Conservation (phyloP, 2,888 invertebrate genomes). For the Philaethria dido region DNA sequence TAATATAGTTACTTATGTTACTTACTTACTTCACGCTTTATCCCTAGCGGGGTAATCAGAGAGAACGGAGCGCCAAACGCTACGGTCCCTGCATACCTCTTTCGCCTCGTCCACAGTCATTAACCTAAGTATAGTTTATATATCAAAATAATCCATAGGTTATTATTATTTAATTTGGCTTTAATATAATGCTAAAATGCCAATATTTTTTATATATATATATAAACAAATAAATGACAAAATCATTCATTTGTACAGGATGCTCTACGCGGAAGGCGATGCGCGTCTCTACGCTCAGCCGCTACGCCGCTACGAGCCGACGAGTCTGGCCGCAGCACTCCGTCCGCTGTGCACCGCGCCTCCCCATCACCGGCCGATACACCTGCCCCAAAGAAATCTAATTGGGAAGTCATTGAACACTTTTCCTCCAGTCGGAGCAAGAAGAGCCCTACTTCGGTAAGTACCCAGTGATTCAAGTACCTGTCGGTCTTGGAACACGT, state of each 20-base stretch:
- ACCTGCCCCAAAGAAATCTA: constrained; percentile 89
- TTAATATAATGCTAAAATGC: too few relatives aligned
- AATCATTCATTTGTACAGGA: constrained; percentile 73
- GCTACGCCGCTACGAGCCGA: constrained; percentile 61
- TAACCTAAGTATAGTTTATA: too few relatives aligned
- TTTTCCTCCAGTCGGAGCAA: constrained; percentile 86
- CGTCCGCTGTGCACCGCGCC: constrained; percentile 67
- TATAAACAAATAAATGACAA: neutral
- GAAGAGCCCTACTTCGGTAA: constrained; percentile 79
- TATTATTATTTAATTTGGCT: too few relatives aligned
- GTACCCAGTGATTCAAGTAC: constrained; percentile 48
- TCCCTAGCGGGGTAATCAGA: too few relatives aligned
- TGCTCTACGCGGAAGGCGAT: constrained; percentile 85
- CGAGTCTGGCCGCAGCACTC: constrained; percentile 74
- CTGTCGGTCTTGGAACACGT: neutral
- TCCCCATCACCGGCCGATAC: constrained; percentile 82
- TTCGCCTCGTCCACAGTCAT: too few relatives aligned
- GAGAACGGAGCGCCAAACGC: too few relatives aligned
- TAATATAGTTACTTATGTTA: too few relatives aligned
- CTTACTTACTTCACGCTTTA: too few relatives aligned
- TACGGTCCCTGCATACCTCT: too few relatives aligned
- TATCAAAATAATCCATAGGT: too few relatives aligned
- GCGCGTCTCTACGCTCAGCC: constrained; percentile 83
- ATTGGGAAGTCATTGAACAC: constrained; percentile 96
- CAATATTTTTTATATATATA: neutral